Evolutionary conservation across 2,888 invertebrate genomes (phyloP).

Genomic region (Drosophila fulvimacula): DNA sequence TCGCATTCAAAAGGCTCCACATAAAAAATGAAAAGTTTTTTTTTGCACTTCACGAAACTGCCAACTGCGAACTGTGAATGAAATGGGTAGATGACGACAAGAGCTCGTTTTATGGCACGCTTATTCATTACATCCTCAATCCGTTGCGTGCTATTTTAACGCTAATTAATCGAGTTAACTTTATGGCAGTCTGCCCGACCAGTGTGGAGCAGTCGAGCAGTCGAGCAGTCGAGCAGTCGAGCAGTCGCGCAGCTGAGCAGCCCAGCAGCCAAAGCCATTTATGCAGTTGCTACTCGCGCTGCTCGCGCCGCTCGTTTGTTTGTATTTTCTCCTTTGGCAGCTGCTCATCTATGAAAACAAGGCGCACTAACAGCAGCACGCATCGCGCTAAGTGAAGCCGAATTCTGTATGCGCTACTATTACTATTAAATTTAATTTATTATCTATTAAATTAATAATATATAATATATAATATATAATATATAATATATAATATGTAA

Average conservation of each 20-base stretch:
- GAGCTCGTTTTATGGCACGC: slow-evolving; percentile 29
- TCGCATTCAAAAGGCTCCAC: slow-evolving; percentile 21
- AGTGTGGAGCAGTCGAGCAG: slow-evolving; percentile 1
- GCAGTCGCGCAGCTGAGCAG: background rate
- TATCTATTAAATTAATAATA: too few relatives aligned
- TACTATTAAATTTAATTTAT: too few relatives aligned
- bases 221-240: background rate
- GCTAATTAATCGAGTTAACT: slow-evolving; percentile 67
- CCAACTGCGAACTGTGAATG: background rate
- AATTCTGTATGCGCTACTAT: slow-evolving; percentile 21
- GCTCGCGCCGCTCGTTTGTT: background rate
- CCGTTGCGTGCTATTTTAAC: slow-evolving; percentile 55
- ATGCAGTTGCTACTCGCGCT: slow-evolving; percentile 26
- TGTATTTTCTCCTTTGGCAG: slow-evolving; percentile 26
- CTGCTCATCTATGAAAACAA: slow-evolving; percentile 32
- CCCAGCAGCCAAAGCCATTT: slow-evolving; percentile 24
- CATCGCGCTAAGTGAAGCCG: background rate
- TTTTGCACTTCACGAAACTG: slow-evolving; percentile 21
- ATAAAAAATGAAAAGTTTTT: slow-evolving; percentile 31
- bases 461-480: too few relatives aligned
- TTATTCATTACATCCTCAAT: slow-evolving; percentile 59
- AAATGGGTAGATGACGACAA: background rate
- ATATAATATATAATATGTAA: too few relatives aligned
- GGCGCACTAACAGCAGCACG: slow-evolving; percentile 8
- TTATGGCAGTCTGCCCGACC: slow-evolving; percentile 36